Evolutionary conservation across 2,113 vertebrate genomes (phyloP).

Genomic region (Leucosticte australis): DNA sequence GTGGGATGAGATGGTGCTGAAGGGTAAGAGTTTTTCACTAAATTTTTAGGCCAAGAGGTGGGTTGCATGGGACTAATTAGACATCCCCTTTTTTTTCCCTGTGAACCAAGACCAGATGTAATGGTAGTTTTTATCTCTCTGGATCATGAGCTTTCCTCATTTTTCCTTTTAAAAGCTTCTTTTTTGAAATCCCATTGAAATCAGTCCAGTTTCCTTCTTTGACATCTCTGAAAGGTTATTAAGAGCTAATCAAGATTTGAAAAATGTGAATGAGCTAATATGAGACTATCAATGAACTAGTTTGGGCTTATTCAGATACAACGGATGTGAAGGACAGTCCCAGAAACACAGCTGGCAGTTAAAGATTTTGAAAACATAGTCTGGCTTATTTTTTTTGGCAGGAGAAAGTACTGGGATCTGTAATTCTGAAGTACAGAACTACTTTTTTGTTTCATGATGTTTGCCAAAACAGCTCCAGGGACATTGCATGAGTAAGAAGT

Average conservation of each 20-base stretch:
- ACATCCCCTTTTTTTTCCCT: not conserved
- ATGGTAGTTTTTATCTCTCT: not conserved
- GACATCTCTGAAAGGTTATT: not conserved
- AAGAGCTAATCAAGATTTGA: constrained; percentile 5
- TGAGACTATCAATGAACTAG: not conserved
- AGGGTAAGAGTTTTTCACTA: not conserved
- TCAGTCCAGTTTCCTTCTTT: not conserved
- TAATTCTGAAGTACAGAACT: not conserved
- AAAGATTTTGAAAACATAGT: not conserved
- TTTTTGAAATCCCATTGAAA: not conserved
- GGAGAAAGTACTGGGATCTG: not conserved
- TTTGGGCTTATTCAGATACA: not conserved
- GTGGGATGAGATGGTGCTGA: not conserved
- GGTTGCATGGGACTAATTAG: not conserved
- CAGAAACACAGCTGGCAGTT: not conserved
- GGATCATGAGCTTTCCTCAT: not conserved
- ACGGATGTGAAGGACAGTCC: not conserved
- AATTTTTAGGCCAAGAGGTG: not conserved
- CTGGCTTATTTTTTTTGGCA: not conserved
- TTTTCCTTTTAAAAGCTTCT: not conserved
- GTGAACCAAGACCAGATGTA: not conserved
- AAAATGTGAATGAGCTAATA: not conserved
- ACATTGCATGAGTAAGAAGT: not conserved
- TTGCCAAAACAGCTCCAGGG: not conserved
- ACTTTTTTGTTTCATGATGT: not conserved